Conservation (phyloP, 35 echinoderm and acorn worm genomes). For the Apostichopus japonicus region DNA sequence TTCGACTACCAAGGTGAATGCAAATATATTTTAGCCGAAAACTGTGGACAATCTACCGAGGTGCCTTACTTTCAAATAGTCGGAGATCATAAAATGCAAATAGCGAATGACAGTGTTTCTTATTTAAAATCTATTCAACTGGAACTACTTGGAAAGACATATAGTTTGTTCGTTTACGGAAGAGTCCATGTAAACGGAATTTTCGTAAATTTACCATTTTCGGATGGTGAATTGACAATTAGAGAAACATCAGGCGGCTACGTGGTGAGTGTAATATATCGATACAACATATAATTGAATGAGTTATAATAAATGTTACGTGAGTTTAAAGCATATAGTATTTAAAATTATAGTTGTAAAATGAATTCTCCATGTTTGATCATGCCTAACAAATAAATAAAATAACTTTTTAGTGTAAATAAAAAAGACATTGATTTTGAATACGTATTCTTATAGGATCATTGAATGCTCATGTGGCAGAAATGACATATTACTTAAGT, state of each 20-base stretch:
- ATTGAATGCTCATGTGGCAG: too few relatives aligned
- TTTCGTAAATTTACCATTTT: neutral
- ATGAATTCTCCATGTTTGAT: too few relatives aligned
- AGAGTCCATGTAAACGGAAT: slow-evolving; percentile 22
- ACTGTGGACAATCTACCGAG: neutral
- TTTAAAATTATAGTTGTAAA: too few relatives aligned
- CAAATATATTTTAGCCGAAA: slow-evolving; percentile 4
- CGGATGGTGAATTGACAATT: neutral
- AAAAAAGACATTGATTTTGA: too few relatives aligned
- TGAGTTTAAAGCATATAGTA: too few relatives aligned
- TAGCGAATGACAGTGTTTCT: neutral
- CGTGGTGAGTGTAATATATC: neutral
- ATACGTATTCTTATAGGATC: too few relatives aligned
- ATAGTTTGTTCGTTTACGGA: neutral
- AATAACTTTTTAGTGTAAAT: too few relatives aligned
- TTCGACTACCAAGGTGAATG: slow-evolving; percentile 31
- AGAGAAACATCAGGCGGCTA: neutral
- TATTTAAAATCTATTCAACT: neutral
- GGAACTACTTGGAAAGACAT: neutral
- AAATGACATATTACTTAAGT: too few relatives aligned
- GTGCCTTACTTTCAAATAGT: slow-evolving; percentile 5
- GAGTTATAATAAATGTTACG: too few relatives aligned
- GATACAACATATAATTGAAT: too few relatives aligned
- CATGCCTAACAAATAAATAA: too few relatives aligned
- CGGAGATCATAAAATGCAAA: neutral